Percentiles rank a stretch among this genome's conserved stretches.
Evolutionary conservation across 2,888 invertebrate genomes (phyloP).

Genomic region (Drosophila macrospina): DNA sequence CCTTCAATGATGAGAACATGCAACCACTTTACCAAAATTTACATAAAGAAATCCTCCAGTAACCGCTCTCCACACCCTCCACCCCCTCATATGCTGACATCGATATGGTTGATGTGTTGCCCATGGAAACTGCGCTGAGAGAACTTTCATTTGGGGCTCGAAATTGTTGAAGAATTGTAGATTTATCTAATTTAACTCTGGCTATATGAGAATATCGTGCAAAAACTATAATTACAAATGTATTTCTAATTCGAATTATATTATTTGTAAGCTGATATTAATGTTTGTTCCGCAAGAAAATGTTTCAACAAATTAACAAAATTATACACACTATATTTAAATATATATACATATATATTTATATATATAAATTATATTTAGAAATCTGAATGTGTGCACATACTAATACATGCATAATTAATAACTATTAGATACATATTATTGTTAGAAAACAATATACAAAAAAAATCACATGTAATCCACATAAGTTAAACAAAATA

Average conservation of each 20-base stretch:
- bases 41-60: conserved; percentile 36
- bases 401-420: conserved; percentile 28
- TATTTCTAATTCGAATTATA: conserved; percentile 31
- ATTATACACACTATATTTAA: conserved; percentile 49
- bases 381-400: conserved; percentile 70
- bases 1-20: conserved; percentile 15
- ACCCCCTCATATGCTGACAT: conserved; percentile 3
- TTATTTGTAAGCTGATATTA: conserved; percentile 55
- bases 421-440: conserved; percentile 52
- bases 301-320: conserved; percentile 47
- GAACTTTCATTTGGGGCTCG: conserved; percentile 28
- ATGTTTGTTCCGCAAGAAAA: conserved; percentile 49
- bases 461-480: conserved; percentile 36
- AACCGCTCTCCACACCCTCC: conserved; percentile 6
- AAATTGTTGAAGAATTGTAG: conserved; percentile 52
- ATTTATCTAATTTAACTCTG: conserved; percentile 42
- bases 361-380: conserved; percentile 50
- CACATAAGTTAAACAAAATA: conserved; percentile 27
- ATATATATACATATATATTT: conserved; percentile 16
- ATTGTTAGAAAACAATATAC: conserved; percentile 64
- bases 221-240: conserved; percentile 44
- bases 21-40: conserved; percentile 57
- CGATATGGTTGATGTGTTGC: conserved; percentile 39
- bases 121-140: conserved; percentile 41
- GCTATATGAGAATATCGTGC: conserved; percentile 38